Evolutionary conservation across 2,888 invertebrate species (phyloP).

Genomic region (Pristionchus arcanus): DNA sequence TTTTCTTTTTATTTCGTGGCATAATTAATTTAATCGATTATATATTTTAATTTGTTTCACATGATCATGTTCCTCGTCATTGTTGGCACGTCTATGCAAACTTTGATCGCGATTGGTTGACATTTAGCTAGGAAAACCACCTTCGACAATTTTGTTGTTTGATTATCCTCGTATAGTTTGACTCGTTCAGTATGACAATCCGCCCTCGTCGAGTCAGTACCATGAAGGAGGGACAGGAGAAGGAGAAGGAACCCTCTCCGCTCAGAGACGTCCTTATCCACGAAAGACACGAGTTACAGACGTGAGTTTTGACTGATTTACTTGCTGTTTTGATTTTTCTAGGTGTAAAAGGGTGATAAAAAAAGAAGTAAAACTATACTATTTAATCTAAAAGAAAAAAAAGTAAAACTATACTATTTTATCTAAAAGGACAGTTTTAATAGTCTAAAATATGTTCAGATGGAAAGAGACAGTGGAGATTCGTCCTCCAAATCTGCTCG

Average conservation of each 20-base stretch:
- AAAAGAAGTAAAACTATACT: background rate
- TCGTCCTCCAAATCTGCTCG: constrained; percentile 66
- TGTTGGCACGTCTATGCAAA: background rate
- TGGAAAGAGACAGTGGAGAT: constrained; percentile 67
- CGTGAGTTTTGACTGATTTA: background rate
- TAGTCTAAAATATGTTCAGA: constrained; percentile 13
- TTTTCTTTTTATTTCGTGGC: background rate
- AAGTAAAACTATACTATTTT: background rate
- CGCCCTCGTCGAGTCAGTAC: constrained; percentile 51
- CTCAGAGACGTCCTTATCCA: constrained; percentile 53
- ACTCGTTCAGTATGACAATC: constrained; percentile 13
- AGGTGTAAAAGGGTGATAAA: background rate
- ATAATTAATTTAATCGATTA: background rate
- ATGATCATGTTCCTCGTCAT: background rate
- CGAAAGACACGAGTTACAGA: constrained; percentile 48
- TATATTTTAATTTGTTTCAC: background rate
- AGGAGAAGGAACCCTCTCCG: constrained; percentile 48
- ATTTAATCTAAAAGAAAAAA: too few species aligned
- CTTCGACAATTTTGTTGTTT: background rate
- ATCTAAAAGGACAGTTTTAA: background rate
- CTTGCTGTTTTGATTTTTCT: background rate
- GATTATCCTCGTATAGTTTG: background rate
- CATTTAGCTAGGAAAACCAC: background rate
- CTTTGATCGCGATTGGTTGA: constrained; percentile 2
- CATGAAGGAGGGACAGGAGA: constrained; percentile 13